Percentiles rank a stretch among this genome's conserved stretches.
These are phyloP conservation scores for Neogale vison DNA, from an alignment of 2,113 vertebrate genomes.

Conservation along the genomic window DNA sequence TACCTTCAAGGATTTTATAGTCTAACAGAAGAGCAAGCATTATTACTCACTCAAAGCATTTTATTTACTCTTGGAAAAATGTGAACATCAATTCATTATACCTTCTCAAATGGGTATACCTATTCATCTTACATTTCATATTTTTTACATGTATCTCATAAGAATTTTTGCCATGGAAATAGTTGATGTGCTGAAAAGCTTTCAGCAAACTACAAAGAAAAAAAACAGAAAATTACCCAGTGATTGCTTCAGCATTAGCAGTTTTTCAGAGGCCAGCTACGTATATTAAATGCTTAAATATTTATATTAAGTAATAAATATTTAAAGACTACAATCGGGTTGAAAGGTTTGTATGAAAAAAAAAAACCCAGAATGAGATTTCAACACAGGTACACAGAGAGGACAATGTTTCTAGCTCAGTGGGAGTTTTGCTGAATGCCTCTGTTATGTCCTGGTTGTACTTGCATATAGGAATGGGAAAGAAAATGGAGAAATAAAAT, in stretches of 20 bases:
- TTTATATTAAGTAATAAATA: slow-evolving; percentile 69
- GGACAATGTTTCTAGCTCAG: not conserved
- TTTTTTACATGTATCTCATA: not conserved
- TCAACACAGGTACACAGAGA: not conserved
- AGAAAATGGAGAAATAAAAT: not conserved
- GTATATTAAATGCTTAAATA: slow-evolving; percentile 73
- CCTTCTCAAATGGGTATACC: not conserved
- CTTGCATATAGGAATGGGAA: not conserved
- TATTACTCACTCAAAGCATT: not conserved
- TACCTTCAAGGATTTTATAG: not conserved
- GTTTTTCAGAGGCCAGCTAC: slow-evolving; percentile 49
- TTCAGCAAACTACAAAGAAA: slow-evolving; percentile 13
- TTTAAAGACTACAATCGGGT: slow-evolving; percentile 54
- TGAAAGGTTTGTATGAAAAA: not conserved
- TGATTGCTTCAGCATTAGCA: slow-evolving; percentile 28
- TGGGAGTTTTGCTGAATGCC: not conserved
- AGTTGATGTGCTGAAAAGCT: slow-evolving; percentile 12
- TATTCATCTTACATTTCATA: not conserved
- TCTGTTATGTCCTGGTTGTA: not conserved
- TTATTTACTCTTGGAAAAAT: not conserved
- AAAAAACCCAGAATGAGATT: slow-evolving; percentile 21
- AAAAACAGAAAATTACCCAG: not conserved
- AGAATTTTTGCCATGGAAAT: not conserved
- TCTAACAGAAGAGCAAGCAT: not conserved
- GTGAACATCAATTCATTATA: not conserved